Evolutionary conservation across 92 coral and sea anemone species (phyloP), one percentile per base, ranked within the genome.

Genomic region (Scolanthus callimorphus): DNA sequence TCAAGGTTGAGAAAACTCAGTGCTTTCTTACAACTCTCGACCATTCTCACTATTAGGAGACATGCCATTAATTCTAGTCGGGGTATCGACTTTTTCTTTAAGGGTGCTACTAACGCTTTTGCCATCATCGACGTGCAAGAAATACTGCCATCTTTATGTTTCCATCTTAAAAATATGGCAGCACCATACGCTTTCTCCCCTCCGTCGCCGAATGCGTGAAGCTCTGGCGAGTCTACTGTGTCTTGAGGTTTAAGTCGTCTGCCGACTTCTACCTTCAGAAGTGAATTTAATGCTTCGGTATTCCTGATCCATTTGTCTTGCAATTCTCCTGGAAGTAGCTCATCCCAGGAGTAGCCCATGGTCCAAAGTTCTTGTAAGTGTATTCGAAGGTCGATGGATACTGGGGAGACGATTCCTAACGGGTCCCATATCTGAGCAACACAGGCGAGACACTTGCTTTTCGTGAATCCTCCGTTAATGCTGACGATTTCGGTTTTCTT

Each of bases 391-490:
- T 77, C 59, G 8, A 77, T 77, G 20, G 80, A 46, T 2, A 41
- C 88, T 45, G 82, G 77, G 29, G 77, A 27, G 2, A 67, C 59
- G 19, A 81, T 77, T 22, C 82, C 68, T 22, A 80, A 73, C 2
- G 81, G 81, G 38, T 81, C 88, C 83, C 88, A 75, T 2, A 74
- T 27, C 22, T 84, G 82, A 19, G 88, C 77, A 44, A 81, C 20
- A 37, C 22, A 24, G 47, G 81, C 71, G 11, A 65, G 49, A 57
- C 86, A 80, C 48, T 54, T 45, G 65, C 85, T 54, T 49, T 72
- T 83, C 3, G 90, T 69, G 30, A 67, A 30, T 12, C 49, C 71
- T 47, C 76, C 60, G 27, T 46, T 23, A 29, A 45, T 37, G 11
- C 54, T 25, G 15, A 26, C 20, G 34, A 71, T 51, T n/a, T 65